These are phyloP conservation scores for Myiotriccus ornatus DNA, from an alignment of 2,797 vertebrate genomes.

Conservation along the genomic window DNA sequence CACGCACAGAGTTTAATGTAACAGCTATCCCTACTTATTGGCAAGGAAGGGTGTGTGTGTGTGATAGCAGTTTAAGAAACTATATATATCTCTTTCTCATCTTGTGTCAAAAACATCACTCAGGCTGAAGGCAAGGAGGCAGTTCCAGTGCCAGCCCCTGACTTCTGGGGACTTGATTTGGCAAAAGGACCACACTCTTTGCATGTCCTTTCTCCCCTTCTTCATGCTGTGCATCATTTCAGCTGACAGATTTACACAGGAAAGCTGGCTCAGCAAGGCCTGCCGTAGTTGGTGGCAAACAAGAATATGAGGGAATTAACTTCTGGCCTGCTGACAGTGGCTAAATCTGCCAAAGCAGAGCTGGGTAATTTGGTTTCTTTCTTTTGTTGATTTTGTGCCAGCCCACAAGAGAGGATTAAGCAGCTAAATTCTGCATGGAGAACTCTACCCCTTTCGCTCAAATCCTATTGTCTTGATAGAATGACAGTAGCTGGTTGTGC, in stretches of 20 bases:
- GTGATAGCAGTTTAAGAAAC: background rate
- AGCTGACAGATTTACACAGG: conserved; percentile 79
- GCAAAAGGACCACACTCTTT: conserved; percentile 72
- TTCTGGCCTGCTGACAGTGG: conserved; percentile 89
- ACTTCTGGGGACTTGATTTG: conserved; percentile 51
- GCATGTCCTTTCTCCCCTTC: conserved; percentile 69
- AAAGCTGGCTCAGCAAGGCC: conserved; percentile 75
- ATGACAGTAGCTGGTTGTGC: conserved; percentile 75
- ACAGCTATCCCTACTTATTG: conserved; percentile 21
- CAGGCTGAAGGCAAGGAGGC: conserved; percentile 26
- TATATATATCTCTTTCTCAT: conserved; percentile 62
- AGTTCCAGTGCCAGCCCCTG: conserved; percentile 44
- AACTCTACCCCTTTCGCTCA: conserved; percentile 75
- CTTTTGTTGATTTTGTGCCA: conserved; percentile 89
- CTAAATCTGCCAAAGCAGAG: conserved; percentile 87
- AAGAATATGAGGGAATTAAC: conserved; percentile 87
- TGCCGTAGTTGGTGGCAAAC: conserved; percentile 78
- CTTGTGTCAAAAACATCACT: conserved; percentile 60
- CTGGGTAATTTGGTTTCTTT: conserved; percentile 94
- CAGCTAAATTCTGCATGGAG: conserved; percentile 84
- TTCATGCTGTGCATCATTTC: conserved; percentile 79
- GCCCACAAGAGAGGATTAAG: conserved; percentile 91
- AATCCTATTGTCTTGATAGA: conserved; percentile 79
- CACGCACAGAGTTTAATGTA: conserved; percentile 62
- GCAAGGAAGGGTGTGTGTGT: background rate